Evolutionary conservation across 2,797 vertebrate genomes (phyloP).

Genomic region (Falco biarmicus): DNA sequence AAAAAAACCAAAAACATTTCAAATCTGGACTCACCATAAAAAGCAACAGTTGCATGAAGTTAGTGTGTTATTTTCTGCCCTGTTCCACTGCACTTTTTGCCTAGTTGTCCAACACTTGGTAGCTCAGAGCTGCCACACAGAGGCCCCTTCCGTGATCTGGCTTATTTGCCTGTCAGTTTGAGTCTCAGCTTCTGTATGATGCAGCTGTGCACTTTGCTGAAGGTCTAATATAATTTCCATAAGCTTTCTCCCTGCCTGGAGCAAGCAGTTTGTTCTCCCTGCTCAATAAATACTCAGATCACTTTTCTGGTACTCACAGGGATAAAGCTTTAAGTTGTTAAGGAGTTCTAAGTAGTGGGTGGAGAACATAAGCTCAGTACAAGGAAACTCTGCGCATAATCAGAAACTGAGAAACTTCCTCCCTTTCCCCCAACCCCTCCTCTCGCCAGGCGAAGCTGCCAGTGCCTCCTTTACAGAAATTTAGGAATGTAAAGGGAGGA

Average conservation of each 20-base stretch:
- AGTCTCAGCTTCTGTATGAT: constrained; percentile 81
- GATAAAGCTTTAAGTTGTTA: constrained; percentile 71
- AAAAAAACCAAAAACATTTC: constrained; percentile 14
- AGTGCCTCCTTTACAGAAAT: constrained; percentile 85
- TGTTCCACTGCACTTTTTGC: constrained; percentile 85
- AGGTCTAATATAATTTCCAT: constrained; percentile 75
- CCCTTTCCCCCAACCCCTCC: constrained; percentile 78
- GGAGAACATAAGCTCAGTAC: constrained; percentile 84
- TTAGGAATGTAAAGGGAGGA: constrained; percentile 94
- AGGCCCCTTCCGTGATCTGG: constrained; percentile 79
- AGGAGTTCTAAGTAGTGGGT: constrained; percentile 85
- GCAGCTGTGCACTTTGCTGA: constrained; percentile 88
- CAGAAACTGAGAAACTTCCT: constrained; percentile 91
- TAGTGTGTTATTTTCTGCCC: constrained; percentile 84
- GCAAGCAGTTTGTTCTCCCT: constrained; percentile 62
- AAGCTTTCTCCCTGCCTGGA: constrained; percentile 63
- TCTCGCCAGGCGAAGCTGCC: constrained; percentile 81
- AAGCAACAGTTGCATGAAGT: constrained; percentile 81
- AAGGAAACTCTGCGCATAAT: constrained; percentile 90
- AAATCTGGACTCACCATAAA: constrained; percentile 84
- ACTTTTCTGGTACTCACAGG: constrained; percentile 67
- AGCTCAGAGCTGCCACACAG: constrained; percentile 83
- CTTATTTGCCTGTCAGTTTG: constrained; percentile 83
- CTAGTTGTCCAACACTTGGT: constrained; percentile 78
- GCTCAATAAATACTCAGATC: constrained; percentile 67